Evolutionary conservation across 2,888 invertebrate genomes (phyloP).

Genomic region (Tachina grossa): DNA sequence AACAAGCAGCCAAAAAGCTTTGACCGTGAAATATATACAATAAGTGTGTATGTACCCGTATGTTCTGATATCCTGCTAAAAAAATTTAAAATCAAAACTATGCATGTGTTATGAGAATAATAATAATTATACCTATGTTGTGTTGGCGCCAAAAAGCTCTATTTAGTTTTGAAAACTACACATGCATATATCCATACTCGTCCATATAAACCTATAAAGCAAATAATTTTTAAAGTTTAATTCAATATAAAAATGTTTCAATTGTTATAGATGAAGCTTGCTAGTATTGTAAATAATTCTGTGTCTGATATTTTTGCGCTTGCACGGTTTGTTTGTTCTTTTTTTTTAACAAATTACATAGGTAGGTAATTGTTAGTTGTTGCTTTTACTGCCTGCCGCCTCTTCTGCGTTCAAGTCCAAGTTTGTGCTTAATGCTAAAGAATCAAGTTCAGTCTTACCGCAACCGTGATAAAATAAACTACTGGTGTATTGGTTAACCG

Average conservation of each 20-base stretch:
- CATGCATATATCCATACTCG: no score
- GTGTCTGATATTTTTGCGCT: constrained; percentile 17
- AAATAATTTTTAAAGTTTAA: constrained; percentile 42
- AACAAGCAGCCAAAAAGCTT: constrained; percentile 37
- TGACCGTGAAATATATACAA: constrained; percentile 45
- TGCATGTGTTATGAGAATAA: not conserved
- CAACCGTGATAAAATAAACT: constrained; percentile 55
- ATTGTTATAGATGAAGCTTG: not conserved
- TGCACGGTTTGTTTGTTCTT: constrained; percentile 15
- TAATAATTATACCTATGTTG: not conserved
- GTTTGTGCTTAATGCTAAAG: constrained; percentile 59
- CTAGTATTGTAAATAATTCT: constrained; percentile 8
- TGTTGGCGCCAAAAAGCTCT: constrained; percentile 62
- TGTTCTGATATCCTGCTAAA: constrained; percentile 28
- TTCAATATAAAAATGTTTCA: constrained; percentile 9
- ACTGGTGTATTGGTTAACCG: constrained; percentile 13
- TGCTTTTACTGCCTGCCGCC: constrained; percentile 9
- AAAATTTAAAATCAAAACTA: not conserved
- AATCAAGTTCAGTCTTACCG: constrained; percentile 70
- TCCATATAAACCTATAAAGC: not conserved
- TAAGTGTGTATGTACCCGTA: not conserved
- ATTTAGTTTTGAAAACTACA: not conserved
- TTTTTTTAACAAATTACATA: not conserved
- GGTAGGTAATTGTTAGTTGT: constrained; percentile 17
- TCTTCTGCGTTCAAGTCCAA: constrained; percentile 65